Conservation (phyloP, 37 sponge, comb jelly and placozoan genomes). For the Geodia barretti region DNA sequence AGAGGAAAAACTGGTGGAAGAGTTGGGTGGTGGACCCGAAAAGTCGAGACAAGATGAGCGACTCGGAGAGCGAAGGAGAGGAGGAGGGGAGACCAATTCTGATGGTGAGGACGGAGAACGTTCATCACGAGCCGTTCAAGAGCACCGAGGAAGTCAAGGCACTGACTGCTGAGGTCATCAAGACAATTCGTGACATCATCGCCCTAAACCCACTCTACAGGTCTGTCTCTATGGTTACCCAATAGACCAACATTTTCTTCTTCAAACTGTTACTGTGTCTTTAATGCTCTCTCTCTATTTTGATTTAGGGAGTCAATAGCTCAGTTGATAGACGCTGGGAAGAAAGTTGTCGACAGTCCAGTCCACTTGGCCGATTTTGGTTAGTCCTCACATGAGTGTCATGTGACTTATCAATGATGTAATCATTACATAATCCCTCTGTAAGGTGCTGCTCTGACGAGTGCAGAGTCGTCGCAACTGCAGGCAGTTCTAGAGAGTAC, state of each 20-base stretch:
- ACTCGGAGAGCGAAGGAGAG: background rate
- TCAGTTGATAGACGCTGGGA: conserved; percentile 81
- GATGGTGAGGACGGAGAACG: conserved; percentile 84
- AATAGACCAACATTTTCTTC: too few species aligned
- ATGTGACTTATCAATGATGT: background rate
- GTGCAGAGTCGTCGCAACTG: conserved; percentile 75
- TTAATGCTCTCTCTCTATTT: too few species aligned
- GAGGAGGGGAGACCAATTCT: conserved; percentile 19
- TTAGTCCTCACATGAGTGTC: background rate
- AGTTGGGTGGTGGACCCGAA: background rate
- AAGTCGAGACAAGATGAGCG: background rate
- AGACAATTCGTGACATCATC: conserved; percentile 94
- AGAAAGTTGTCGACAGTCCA: conserved; percentile 90
- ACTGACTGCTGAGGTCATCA: conserved; percentile 89
- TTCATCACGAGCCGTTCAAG: conserved; percentile 74
- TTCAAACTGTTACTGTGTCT: too few species aligned
- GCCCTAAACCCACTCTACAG: conserved; percentile 86
- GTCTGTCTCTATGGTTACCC: too few species aligned
- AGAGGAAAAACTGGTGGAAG: background rate
- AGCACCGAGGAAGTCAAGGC: conserved; percentile 82
- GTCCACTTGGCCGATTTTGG: conserved; percentile 93
- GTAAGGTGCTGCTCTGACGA: conserved; percentile 83
- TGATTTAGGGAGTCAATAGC: conserved; percentile 72
- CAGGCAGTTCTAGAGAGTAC: conserved; percentile 86
- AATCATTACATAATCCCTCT: background rate